Percentiles rank a stretch among this genome's conserved stretches.
Evolutionary conservation across 2,888 invertebrate species (phyloP).

Genomic region (Parapristionchus giblindavisi): DNA sequence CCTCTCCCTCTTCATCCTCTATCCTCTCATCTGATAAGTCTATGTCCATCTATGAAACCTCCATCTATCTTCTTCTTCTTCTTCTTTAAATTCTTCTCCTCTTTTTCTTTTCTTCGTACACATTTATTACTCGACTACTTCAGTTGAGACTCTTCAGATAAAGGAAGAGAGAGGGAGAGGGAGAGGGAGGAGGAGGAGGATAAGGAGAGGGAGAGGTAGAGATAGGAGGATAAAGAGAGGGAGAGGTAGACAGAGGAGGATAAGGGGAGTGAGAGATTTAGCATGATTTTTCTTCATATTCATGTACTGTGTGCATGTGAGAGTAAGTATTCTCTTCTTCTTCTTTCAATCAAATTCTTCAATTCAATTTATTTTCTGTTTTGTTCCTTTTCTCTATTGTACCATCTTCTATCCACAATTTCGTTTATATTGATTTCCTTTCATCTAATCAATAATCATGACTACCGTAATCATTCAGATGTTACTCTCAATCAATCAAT

Average conservation of each 20-base stretch:
- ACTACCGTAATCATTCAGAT: too few species aligned
- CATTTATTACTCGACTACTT: not conserved
- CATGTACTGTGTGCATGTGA: too few species aligned
- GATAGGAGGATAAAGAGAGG: too few species aligned
- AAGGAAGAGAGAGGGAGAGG: too few species aligned
- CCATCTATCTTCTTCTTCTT: not conserved
- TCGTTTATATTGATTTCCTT: not conserved
- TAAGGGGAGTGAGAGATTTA: too few species aligned
- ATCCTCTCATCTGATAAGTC: not conserved
- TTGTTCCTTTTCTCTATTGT: not conserved
- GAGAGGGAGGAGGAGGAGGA: too few species aligned
- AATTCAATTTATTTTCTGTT: too few species aligned
- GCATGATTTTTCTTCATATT: too few species aligned
- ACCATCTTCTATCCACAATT: not conserved
- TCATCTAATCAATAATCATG: not conserved
- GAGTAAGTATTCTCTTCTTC: too few species aligned
- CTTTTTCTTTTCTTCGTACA: not conserved
- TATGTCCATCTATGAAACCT: not conserved
- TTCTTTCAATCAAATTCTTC: too few species aligned
- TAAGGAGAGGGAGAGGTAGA: too few species aligned
- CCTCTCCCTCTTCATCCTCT: not conserved
- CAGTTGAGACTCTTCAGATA: not conserved
- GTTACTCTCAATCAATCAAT: not conserved
- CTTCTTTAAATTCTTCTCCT: not conserved
- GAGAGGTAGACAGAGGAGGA: too few species aligned